Base-by-base conservation (phyloP, 2,797 vertebrate genomes). In the Echeneis naucrates region DNA sequence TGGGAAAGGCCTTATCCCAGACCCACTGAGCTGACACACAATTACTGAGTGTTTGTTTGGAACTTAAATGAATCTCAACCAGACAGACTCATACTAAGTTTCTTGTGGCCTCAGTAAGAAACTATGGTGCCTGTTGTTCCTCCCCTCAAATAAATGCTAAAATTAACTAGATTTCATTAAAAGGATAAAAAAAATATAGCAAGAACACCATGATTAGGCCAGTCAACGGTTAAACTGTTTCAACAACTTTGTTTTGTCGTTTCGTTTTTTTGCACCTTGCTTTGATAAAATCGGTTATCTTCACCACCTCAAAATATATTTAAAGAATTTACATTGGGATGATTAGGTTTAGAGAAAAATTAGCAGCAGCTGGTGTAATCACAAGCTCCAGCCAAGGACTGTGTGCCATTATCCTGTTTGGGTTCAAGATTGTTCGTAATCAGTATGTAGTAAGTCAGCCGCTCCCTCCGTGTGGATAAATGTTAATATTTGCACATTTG, bases 401-500 rank as follows among this genome's bases (percentile, higher is more conserved):
- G 33, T 53, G 30, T 47, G 67, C 76, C 64, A 81, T 77, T 78
- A 75, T 66, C 33, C 62, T 1, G 55, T 16, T 48, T 30, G n/a
- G 19, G 47, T 50, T 27, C 38, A 58, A 66, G 35, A 60, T 35
- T 68, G 44, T 74, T 65, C 8, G 0, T 75, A 57, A 85, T 81
- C 70, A 70, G 58, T 14, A 12, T 10, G 58, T 48, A 48, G 8
- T 58, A 11, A 51, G 35, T 65, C 57, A 27, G 40, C 58, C 69
- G 54, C 40, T 69, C 69, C 63, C 48, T 61, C 13, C 33, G 10
- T 30, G 32, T 50, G 40, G 45, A 68, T 30, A 16, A 62, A 62
- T 69, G 76, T 62, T 80, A 73, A 85, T 84, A 84, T 91, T 82
- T 80, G 59, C 75, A 57, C 69, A 61, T 72, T 48, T 48, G n/a